Base-by-base conservation (phyloP, 2,113 vertebrate species). In the Chunga burmeisteri region DNA sequence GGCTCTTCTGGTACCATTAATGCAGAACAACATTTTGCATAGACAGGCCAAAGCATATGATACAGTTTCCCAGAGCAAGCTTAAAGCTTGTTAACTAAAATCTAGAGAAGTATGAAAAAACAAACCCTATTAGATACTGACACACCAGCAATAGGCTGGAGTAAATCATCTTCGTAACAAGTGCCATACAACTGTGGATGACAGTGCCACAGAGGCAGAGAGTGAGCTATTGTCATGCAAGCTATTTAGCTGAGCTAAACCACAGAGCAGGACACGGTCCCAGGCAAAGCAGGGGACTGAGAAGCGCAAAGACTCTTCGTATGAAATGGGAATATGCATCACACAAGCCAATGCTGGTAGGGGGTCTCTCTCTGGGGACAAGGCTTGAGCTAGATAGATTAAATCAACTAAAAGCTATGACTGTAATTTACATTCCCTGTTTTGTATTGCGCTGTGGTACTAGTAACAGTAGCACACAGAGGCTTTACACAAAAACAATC, bases 361-460 rank as follows among this genome's bases (percentile, higher is more conserved):
- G 90, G 49, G 61, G 70, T 93, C 78, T 75, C 59, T 93, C 93
- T 93, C 94, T 87, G 66, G 70, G 84, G 89, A 87, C 52, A 68
- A 68, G 52, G 25, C 21, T 91, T 87, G 91, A 93, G 91, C 74
- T 65, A 91, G 84, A 87, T 79, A 96, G 90, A 94, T 93, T 89
- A 95, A 94, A 95, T 94, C 70, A 85, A 42, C 95, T 68, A 90
- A 95, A 96, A 95, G 34, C 89, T 94, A 91, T 75, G 88, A 66
- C 63, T 91, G 88, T 82, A 82, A 94, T 95, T 93, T 95, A 72
- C 81, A 85, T 94, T 94, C 77, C 63, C 66, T 94, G 52, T 90
- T 96, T 95, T 93, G 84, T 72, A 81, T 89, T 86, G 65, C 73
- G 36, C 52, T 56, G 44, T 72, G 70, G 66, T 93, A 65, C 65